Evolutionary conservation across 2,113 vertebrate species (phyloP), one percentile per base, ranked within the genome.

Genomic region (Noturus placidus): DNA sequence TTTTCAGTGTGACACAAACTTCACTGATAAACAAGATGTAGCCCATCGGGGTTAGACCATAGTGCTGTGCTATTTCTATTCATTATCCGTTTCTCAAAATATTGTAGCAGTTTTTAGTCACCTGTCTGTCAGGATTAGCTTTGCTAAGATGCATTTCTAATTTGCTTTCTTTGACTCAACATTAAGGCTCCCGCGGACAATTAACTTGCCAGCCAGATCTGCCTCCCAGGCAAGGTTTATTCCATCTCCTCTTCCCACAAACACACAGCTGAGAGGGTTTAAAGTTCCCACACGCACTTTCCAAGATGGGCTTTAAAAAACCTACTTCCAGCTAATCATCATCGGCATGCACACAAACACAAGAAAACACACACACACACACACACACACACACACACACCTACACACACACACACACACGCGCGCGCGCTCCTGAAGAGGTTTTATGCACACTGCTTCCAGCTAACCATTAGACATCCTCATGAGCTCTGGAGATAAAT

Each of bases 111-210:
- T 87, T 69, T 57, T 35, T 11, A 70, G 72, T 77, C 63, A 83
- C 35, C 70, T 90, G 83, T 57, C 88, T 77, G 79, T 89, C 80
- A 84, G 83, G 88, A 87, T 91, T 89, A 87, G 72, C 33, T 80
- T 33, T 65, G 42, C 56, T 84, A 67, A 72, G 67, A 82, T 86
- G 59, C 76, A 61, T 87, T 85, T 81, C 80, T 83, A 87, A 89
- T 90, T 87, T 91, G 84, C 87, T 84, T 88, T 86, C 84, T 91
- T 88, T 88, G 87, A 88, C 89, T 86, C 85, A 65, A 86, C 80
- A 67, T 89, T 87, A 52, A 54, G 80, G 83, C 86, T 89, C 85
- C 87, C 83, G 85, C 52, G 86, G 83, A 90, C 90, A 91, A 82
- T 84, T 63, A 80, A 84, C 46, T 67, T 89, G 88, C 80, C 84